Conservation (phyloP, 1,140 invertebrate species). For the Lethocerus indicus region DNA sequence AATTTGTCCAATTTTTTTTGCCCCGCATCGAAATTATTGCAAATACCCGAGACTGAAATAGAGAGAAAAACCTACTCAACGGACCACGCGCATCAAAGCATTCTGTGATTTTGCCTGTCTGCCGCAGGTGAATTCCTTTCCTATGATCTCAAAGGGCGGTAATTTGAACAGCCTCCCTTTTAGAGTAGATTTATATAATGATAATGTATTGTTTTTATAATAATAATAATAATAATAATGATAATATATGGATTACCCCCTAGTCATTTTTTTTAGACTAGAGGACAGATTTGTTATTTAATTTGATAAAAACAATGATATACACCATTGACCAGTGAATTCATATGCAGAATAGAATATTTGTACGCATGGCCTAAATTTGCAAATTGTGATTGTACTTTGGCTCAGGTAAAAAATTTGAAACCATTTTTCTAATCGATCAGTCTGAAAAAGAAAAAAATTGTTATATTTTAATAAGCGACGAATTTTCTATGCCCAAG, state of each 20-base stretch:
- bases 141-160: constrained; percentile 12
- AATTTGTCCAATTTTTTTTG: too few species aligned
- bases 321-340: constrained; percentile 2
- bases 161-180: constrained; percentile 4
- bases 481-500: too few species aligned
- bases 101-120: constrained; percentile 15
- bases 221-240: too few species aligned
- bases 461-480: too few species aligned
- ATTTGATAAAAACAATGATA: constrained; percentile 3
- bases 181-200: constrained; percentile 2
- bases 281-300: constrained; percentile 5
- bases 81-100: constrained; percentile 16
- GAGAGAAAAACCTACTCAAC: too few species aligned
- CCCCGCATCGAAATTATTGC: too few species aligned
- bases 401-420: constrained; percentile 10
- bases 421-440: too few species aligned
- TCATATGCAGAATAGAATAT: neutral
- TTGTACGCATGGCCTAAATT: constrained; percentile 3
- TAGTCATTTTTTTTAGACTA: constrained; percentile 14
- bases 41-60: too few species aligned
- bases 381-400: constrained; percentile 9
- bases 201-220: neutral
- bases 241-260: too few species aligned
- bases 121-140: constrained; percentile 12
- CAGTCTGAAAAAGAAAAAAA: too few species aligned